These are phyloP conservation scores for Hydrozoanthus gracilis DNA, from an alignment of 92 coral and sea anemone species.

Conservation along the genomic window DNA sequence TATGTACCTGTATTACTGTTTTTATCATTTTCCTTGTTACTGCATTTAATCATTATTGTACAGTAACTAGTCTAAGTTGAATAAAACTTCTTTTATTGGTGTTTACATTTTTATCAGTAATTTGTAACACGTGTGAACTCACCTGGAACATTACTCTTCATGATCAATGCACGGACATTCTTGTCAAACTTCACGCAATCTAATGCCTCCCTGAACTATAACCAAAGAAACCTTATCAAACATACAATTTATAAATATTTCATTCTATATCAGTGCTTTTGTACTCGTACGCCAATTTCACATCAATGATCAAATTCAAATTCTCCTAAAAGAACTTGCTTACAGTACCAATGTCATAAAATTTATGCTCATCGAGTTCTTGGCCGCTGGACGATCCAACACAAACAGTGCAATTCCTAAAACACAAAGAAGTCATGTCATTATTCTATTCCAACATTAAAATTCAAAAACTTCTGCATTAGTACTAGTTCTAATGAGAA, in stretches of 20 bases:
- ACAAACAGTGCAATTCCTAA: conserved; percentile 91
- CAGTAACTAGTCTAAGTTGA: no score
- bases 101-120: not conserved
- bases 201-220: conserved; percentile 86
- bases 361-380: conserved; percentile 89
- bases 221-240: not conserved
- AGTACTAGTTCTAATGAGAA: no score
- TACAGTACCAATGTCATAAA: conserved; percentile 74
- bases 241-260: no score
- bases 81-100: no score
- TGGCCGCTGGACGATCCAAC: conserved; percentile 93
- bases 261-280: no score
- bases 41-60: no score
- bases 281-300: no score
- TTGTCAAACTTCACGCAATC: conserved; percentile 94
- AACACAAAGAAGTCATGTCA: not conserved
- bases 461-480: not conserved
- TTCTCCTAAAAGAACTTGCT: not conserved
- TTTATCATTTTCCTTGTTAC: no score
- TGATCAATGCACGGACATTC: conserved; percentile 84
- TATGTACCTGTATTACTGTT: no score
- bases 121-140: not conserved
- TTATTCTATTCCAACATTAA: not conserved
- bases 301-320: no score
- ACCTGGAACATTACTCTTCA: conserved; percentile 96